phyloP scores from a whole-genome alignment of 2,888 invertebrate species.

The Epiblema foenella region DNA sequence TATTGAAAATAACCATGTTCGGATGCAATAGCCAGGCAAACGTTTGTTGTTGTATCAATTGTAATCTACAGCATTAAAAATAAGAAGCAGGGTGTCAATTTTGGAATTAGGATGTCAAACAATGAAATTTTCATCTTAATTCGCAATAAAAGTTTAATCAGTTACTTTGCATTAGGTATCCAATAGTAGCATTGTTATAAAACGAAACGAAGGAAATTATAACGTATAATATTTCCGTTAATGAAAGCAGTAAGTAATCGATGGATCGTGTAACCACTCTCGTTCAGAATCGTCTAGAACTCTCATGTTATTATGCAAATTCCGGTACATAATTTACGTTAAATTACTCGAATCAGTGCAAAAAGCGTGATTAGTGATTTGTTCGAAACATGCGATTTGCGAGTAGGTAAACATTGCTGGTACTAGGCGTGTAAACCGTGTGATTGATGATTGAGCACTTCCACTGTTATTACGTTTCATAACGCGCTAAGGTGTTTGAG shows the following conservation, averaged over 20 bases:
- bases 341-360: conserved; percentile 21
- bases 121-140: too few relatives aligned
- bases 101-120: too few relatives aligned
- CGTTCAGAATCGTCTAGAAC: conserved; percentile 27
- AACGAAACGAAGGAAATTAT: conserved; percentile 16
- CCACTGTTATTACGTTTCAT: conserved; percentile 47
- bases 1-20: too few relatives aligned
- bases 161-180: too few relatives aligned
- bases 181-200: neutral
- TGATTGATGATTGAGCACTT: conserved; percentile 39
- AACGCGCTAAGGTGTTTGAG: conserved; percentile 41
- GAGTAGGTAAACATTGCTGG: neutral
- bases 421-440: conserved; percentile 1
- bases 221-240: conserved; percentile 35
- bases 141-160: too few relatives aligned
- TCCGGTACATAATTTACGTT: conserved; percentile 31
- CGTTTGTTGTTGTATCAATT: too few relatives aligned
- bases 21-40: too few relatives aligned
- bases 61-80: too few relatives aligned
- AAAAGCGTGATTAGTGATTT: conserved; percentile 35
- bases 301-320: conserved; percentile 38
- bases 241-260: conserved; percentile 9
- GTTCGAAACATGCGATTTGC: conserved; percentile 31
- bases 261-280: conserved; percentile 31
- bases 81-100: too few relatives aligned